Evolutionary conservation across 2,797 vertebrate species (phyloP).

Genomic region (Taenioides sp.): DNA sequence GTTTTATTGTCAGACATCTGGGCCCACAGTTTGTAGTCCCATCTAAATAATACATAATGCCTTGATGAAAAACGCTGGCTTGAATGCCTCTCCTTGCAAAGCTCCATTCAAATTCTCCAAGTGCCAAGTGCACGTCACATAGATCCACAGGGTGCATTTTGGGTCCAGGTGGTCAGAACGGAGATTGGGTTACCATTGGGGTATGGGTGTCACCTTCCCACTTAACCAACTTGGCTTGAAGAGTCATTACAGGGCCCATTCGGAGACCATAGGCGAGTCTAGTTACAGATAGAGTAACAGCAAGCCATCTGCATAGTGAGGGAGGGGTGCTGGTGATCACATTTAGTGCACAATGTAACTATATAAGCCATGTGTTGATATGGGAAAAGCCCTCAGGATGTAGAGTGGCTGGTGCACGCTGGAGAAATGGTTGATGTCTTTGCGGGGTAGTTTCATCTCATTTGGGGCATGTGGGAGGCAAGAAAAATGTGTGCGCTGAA

Average conservation of each 20-base stretch:
- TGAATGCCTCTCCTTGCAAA: slow-evolving; percentile 17
- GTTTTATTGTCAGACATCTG: slow-evolving; percentile 13
- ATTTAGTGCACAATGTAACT: slow-evolving; percentile 54
- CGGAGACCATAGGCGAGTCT: slow-evolving; percentile 58
- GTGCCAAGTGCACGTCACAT: slow-evolving; percentile 33
- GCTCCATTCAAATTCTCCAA: not conserved
- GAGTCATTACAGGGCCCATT: slow-evolving; percentile 69
- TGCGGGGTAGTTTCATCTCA: slow-evolving; percentile 2
- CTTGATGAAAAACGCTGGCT: not conserved
- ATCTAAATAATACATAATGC: slow-evolving; percentile 13
- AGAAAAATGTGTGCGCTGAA: slow-evolving; percentile 1
- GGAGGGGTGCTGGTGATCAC: slow-evolving; percentile 47
- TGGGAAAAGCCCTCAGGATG: slow-evolving; percentile 55
- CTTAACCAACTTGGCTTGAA: slow-evolving; percentile 67
- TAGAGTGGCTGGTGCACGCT: slow-evolving; percentile 18
- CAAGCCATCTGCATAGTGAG: slow-evolving; percentile 72
- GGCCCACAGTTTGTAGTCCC: slow-evolving; percentile 1
- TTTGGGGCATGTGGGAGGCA: not conserved
- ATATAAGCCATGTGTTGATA: slow-evolving; percentile 54
- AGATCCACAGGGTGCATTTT: slow-evolving; percentile 36
- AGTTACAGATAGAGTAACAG: slow-evolving; percentile 76
- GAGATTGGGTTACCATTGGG: slow-evolving; percentile 63
- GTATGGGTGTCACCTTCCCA: slow-evolving; percentile 64
- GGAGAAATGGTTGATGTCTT: slow-evolving; percentile 12
- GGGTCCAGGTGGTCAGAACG: slow-evolving; percentile 62